Base-by-base conservation (phyloP, 1,140 invertebrate genomes). In the Ceratosolen solmsi region DNA sequence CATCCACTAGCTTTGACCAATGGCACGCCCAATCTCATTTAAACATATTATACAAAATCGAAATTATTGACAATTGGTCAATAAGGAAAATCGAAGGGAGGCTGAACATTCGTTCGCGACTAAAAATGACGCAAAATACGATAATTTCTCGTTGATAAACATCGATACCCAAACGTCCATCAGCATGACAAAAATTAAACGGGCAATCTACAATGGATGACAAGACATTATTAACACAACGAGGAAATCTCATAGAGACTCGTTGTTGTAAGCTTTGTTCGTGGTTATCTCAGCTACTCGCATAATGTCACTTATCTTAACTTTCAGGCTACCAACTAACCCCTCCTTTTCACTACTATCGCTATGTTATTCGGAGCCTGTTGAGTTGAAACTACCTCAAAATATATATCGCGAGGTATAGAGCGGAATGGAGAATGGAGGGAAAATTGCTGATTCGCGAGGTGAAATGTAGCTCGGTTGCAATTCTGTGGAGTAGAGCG, bases 261-360 rank as follows among this genome's bases (percentile, higher is more conserved):
- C 51, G 27, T n/a, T 51, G 70, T 72, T 51, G 20, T 73, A 56
- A 73, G 79, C 58, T 73, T 72, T 51, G 54, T 73, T 71, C 56
- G 68, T 38, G 78, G 36, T 73, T 80, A 80, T 80, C 79, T 65
- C 49, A 54, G 41, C 15, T 46, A 38, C 63, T 68, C 36, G 56
- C 58, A 38, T 27, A 74, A 30, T 17, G 38, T 13, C 46, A 36
- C 49, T 79, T 79, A 79, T 79, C 78, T 79, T 17, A 8, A 54
- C 46, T 38, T 27, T 17, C 25, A 8, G 56, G 13, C 22, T 27
- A 36, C 13, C 17, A n/a, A 68, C 33, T 68, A 38, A 33, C 63
- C 33, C 33, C 63, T 68, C 17, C 15, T n/a, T n/a, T 0, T 8
- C n/a, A 33, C n/a, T 3, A 5, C 63, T 0, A 25, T 68, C 33